Conservation (phyloP, 2,113 vertebrate species). For the Oreocharis arfaki region DNA sequence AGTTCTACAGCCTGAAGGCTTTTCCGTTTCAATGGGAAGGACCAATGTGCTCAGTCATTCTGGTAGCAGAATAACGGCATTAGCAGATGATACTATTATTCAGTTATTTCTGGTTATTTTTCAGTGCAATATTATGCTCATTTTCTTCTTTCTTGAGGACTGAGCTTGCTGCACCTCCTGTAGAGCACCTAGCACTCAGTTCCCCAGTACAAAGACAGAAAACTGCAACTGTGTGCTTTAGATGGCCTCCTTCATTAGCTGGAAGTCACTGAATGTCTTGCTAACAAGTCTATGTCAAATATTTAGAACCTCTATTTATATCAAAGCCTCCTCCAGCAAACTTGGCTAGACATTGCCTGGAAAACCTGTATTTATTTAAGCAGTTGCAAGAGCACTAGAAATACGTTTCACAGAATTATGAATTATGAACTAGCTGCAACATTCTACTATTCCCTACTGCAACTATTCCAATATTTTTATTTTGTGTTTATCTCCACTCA, state of each 20-base stretch:
- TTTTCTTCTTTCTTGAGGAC: neutral
- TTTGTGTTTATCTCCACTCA: neutral
- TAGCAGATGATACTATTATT: neutral
- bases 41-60: neutral
- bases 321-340: neutral
- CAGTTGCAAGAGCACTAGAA: neutral
- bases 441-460: neutral
- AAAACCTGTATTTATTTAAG: slow-evolving; percentile 9
- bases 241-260: neutral
- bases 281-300: neutral
- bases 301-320: neutral
- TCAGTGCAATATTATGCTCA: neutral
- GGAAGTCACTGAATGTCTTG: neutral
- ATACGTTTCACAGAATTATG: neutral
- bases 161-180: neutral
- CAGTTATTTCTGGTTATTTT: neutral
- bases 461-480: neutral
- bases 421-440: neutral
- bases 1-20: neutral
- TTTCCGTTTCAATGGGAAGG: neutral
- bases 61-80: neutral
- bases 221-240: neutral
- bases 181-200: neutral
- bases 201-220: neutral
- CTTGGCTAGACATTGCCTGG: neutral